Evolutionary conservation across 2,113 vertebrate genomes (phyloP), one percentile per base, ranked within the genome.

Genomic region (Eudyptes chrysolophus): DNA sequence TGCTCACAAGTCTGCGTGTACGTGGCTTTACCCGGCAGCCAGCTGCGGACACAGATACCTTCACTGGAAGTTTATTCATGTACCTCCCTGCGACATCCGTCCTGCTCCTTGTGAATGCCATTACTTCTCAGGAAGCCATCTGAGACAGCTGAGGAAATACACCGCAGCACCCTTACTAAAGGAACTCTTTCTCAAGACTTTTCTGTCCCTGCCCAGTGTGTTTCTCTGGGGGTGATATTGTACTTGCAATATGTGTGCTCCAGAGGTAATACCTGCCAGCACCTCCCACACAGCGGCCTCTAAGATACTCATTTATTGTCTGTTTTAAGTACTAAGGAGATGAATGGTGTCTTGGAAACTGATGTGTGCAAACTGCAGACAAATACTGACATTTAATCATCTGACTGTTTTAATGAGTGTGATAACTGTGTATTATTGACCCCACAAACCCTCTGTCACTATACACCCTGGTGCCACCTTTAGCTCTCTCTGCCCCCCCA

Each of bases 71-170:
- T 66, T 17, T 58, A 48, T 46, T 44, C 25, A 22, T 14, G 8
- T 29, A 32, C 16, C 38, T 65, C 34, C 16, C 16, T 36, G 4
- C 1, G 4, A n/a, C 36, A 61, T 10, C 52, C 0, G 0, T 55
- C 51, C 46, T 84, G 13, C 36, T 74, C 24, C 38, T 32, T 10
- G 15, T 51, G 51, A 74, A 74, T 34, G 20, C 13, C 20, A 12
- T 15, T 36, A 24, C 22, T 88, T 80, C 30, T 51, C 30, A 44
- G 46, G 36, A 93, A 69, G 46, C 32, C 38, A 7, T 38, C 54
- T 74, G 71, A 68, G 26, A 8, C 17, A 80, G 74, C 40, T 44
- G 30, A 82, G 52, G 70, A 72, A 92, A 77, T n/a, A 32, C 68
- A 18, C 65, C 70, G 38, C 25, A 87, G n/a, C 70, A 70, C 2